Evolutionary conservation across 2,888 invertebrate species (phyloP).

Genomic region (Harmothoe impar): DNA sequence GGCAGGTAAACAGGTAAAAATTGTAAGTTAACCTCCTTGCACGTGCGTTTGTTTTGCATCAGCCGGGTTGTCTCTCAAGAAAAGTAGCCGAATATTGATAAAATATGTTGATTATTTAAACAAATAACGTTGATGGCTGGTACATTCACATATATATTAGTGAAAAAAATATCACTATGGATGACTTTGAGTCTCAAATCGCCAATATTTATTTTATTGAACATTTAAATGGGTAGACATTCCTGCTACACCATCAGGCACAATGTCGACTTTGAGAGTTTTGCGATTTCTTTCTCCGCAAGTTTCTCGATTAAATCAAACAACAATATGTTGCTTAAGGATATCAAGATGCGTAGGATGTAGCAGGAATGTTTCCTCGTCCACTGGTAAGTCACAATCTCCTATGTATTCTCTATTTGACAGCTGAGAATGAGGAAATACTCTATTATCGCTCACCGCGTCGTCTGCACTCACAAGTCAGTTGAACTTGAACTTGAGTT

Average conservation of each 20-base stretch:
- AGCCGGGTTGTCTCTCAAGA: no score
- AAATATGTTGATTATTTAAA: no score
- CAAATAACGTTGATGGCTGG: no score
- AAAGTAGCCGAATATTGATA: no score
- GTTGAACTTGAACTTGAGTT: no score
- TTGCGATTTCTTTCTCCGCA: neutral
- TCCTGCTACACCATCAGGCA: neutral
- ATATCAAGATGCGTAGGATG: neutral
- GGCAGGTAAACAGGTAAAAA: neutral
- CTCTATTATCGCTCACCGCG: neutral
- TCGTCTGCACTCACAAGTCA: neutral
- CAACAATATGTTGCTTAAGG: neutral
- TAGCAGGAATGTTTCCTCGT: neutral
- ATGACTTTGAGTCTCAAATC: no score
- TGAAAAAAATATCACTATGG: no score
- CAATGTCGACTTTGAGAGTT: neutral
- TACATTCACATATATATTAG: no score
- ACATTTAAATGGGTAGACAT: neutral
- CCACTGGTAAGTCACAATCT: neutral
- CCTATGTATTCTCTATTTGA: neutral
- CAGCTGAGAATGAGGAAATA: neutral
- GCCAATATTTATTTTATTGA: no score
- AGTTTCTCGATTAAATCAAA: neutral
- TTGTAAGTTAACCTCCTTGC: no score
- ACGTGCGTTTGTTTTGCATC: no score